Evolutionary conservation across 1,140 invertebrate genomes (phyloP), one percentile per base, ranked within the genome.

Genomic region (Andrena cerasifolii): DNA sequence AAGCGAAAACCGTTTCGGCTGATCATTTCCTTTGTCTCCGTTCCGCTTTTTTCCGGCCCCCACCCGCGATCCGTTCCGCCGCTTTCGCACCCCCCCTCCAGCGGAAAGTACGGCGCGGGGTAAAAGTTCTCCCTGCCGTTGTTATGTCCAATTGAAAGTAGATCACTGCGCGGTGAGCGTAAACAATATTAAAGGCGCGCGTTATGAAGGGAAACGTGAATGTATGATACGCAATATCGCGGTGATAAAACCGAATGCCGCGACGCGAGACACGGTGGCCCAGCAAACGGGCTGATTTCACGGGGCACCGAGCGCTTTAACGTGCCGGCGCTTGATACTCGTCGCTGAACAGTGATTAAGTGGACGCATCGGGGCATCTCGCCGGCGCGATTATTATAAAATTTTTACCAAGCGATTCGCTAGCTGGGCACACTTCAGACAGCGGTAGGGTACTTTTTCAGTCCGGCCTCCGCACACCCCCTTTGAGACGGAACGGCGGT

Each of bases 101-200:
- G n/a, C n/a, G 8, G n/a, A 21, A 73, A 73, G 63, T 56, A 56
- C 21, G 31, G 16, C 4, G 10, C 26, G n/a, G 24, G 3, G 59
- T 21, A 33, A 65, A 54, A 31, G n/a, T 45, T 56, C 47, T 40
- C n/a, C 5, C 14, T 8, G n/a, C n/a, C 40, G 40, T 76, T 76
- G 68, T 58, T 58, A 28, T 68, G 26, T 28, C 24, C 28, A 24
- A 28, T 49, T 58, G 43, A 68, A 59, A 49, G 31, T 68, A 45
- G 53, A 68, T 76, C 53, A 28, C 8, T 8, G 7, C n/a, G 14
- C 18, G 1, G 5, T 36, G 24, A 56, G 33, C 40, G 62, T 33
- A 58, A 67, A 58, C 62, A 67, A 66, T 75, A 75, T 75, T 75
- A 75, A 56, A 75, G 8, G 36, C 28, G 36, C 56, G 56, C 40